Percentiles rank a stretch among this genome's conserved stretches.
These are phyloP conservation scores for Tetraodon nigroviridis DNA, from an alignment of 2,113 vertebrate species.

Conservation along the genomic window DNA sequence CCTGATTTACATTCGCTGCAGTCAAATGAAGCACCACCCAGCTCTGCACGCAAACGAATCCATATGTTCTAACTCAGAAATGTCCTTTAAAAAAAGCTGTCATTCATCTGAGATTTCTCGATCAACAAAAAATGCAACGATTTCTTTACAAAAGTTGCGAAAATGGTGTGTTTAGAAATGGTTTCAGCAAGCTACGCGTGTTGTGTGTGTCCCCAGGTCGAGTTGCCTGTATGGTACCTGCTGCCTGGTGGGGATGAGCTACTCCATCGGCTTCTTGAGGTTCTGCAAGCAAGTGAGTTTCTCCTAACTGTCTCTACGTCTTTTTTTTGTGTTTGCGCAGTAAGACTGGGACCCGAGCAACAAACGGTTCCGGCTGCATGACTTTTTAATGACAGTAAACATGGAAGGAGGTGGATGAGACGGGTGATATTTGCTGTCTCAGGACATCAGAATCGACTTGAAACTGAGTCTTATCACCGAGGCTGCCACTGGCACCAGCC, in stretches of 20 bases:
- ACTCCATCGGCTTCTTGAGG: constrained; percentile 93
- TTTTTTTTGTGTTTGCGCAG: not conserved
- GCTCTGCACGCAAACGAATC: not conserved
- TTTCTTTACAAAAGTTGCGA: not conserved
- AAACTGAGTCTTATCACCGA: no score
- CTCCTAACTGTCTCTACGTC: not conserved
- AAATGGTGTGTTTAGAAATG: not conserved
- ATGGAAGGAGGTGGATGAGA: no score
- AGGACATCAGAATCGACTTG: no score
- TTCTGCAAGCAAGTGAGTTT: constrained; percentile 94
- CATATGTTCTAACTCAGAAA: no score
- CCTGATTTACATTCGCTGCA: not conserved
- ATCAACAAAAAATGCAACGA: no score
- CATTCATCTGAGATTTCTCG: no score
- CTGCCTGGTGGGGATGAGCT: constrained; percentile 85
- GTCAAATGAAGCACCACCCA: not conserved
- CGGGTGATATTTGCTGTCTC: no score
- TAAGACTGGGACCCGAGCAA: no score
- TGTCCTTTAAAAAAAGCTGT: no score
- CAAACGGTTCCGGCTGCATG: no score
- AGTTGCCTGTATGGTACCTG: constrained; percentile 92
- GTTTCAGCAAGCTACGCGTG: not conserved
- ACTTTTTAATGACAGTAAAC: no score
- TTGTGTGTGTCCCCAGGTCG: constrained; percentile 71
- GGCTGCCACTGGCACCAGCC: no score